A percentile compares a stretch with the other conserved stretches of the same genome.
phyloP scores from a whole-genome alignment of 2,888 invertebrate genomes.

The Pelosia muscerda region DNA sequence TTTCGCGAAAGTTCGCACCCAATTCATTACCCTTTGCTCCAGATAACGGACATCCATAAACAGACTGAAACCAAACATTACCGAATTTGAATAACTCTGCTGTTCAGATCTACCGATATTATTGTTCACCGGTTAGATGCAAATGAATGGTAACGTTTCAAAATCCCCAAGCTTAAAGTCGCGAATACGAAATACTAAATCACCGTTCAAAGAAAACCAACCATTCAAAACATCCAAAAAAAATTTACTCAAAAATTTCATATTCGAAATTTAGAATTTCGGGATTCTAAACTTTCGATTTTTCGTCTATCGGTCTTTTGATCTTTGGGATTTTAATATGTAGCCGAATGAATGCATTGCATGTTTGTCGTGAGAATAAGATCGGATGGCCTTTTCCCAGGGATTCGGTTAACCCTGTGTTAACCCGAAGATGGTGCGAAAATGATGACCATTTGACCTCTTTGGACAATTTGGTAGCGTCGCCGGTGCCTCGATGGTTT shows the following conservation, averaged over 20 bases:
- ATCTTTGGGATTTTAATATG: too few relatives aligned
- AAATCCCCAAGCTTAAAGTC: too few relatives aligned
- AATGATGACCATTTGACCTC: slow-evolving; percentile 53
- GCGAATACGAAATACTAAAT: too few relatives aligned
- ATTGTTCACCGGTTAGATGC: slow-evolving; percentile 70
- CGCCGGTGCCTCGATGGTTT: slow-evolving; percentile 25
- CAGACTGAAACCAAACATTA: slow-evolving; percentile 33
- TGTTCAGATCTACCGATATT: slow-evolving; percentile 53
- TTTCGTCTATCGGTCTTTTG: too few relatives aligned
- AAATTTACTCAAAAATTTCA: too few relatives aligned
- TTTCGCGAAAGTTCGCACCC: slow-evolving; percentile 19
- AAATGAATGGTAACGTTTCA: too few relatives aligned
- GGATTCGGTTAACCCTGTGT: slow-evolving; percentile 70
- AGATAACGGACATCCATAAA: slow-evolving; percentile 33
- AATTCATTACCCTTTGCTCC: slow-evolving; percentile 40
- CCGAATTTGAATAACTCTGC: slow-evolving; percentile 51
- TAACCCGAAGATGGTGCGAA: slow-evolving; percentile 72
- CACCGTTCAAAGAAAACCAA: too few relatives aligned
- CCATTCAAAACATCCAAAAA: too few relatives aligned
- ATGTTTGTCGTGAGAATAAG: slow-evolving; percentile 70
- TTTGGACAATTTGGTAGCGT: slow-evolving; percentile 53
- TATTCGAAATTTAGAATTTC: too few relatives aligned
- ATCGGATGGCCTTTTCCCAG: slow-evolving; percentile 63
- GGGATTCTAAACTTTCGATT: too few relatives aligned
- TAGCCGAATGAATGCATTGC: slow-evolving; percentile 62